Conservation (phyloP, 2,888 invertebrate species). For the Augochlorella aurata region DNA sequence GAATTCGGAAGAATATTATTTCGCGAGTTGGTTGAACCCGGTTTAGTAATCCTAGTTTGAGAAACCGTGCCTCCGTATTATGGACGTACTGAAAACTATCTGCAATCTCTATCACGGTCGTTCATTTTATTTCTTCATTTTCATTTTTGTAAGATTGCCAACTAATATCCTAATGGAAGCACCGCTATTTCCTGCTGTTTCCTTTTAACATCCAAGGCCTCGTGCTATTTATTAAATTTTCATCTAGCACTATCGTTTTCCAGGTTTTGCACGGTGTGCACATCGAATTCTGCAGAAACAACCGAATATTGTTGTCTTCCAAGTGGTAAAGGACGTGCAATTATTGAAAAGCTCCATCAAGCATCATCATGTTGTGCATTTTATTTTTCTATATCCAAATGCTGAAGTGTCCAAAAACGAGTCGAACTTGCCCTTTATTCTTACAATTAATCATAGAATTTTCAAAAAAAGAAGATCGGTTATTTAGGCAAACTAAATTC, state of each 20-base stretch:
- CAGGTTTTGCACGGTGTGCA: not conserved
- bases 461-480: too few relatives aligned
- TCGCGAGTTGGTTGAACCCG: not conserved
- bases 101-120: not conserved
- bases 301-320: too few relatives aligned
- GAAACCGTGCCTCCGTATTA: not conserved
- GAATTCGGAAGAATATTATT: not conserved
- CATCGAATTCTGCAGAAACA: too few relatives aligned
- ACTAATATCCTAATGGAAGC: slow-evolving; percentile 2
- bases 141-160: slow-evolving; percentile 2
- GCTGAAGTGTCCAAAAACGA: too few relatives aligned
- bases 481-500: too few relatives aligned
- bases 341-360: too few relatives aligned
- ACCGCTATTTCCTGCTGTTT: not conserved
- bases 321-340: too few relatives aligned
- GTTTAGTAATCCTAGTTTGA: not conserved
- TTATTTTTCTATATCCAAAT: too few relatives aligned
- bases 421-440: too few relatives aligned
- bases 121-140: not conserved
- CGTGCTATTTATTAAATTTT: not conserved
- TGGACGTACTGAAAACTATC: not conserved
- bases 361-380: too few relatives aligned
- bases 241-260: not conserved
- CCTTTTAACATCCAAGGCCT: not conserved
- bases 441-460: too few relatives aligned